Evolutionary conservation across 2,113 vertebrate genomes (phyloP).

Genomic region (Eidolon helvum): DNA sequence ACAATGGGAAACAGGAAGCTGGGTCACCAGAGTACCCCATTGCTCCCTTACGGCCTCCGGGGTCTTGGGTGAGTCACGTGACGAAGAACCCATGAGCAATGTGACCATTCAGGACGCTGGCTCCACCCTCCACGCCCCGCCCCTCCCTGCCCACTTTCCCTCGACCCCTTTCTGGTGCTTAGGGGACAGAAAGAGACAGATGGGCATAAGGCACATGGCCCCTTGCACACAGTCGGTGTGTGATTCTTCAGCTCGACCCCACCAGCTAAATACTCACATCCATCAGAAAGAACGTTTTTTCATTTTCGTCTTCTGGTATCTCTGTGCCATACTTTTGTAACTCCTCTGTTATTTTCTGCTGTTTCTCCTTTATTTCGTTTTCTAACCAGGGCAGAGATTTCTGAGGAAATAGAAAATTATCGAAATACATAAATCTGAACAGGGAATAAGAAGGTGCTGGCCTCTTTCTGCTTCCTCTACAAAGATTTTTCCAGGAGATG

Average conservation of each 20-base stretch:
- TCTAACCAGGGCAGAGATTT: conserved; percentile 79
- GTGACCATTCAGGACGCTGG: fast-evolving
- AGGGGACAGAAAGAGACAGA: no score
- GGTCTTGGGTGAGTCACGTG: background rate
- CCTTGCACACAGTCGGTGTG: fast-evolving
- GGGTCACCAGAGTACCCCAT: background rate
- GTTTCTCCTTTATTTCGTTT: conserved; percentile 62
- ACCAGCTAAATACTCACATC: conserved; percentile 67
- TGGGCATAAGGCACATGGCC: fast-evolving
- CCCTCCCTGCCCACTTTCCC: no score
- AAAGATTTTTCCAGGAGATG: background rate
- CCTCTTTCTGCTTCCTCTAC: background rate
- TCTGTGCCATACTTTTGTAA: conserved; percentile 54
- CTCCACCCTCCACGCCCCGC: no score
- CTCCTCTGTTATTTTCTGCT: conserved; percentile 52
- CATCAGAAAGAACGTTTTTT: conserved; percentile 75
- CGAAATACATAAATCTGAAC: fast-evolving
- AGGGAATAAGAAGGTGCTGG: fast-evolving
- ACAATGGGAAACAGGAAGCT: no score
- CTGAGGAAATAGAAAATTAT: conserved; percentile 55
- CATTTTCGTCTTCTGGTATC: conserved; percentile 33
- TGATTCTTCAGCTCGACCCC: fast-evolving
- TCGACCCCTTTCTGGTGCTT: fast-evolving
- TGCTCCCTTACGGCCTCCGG: fast-evolving
- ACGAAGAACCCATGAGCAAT: background rate